Base-by-base conservation (phyloP, 2,888 invertebrate species). In the Caenorhabditis wallacei region DNA sequence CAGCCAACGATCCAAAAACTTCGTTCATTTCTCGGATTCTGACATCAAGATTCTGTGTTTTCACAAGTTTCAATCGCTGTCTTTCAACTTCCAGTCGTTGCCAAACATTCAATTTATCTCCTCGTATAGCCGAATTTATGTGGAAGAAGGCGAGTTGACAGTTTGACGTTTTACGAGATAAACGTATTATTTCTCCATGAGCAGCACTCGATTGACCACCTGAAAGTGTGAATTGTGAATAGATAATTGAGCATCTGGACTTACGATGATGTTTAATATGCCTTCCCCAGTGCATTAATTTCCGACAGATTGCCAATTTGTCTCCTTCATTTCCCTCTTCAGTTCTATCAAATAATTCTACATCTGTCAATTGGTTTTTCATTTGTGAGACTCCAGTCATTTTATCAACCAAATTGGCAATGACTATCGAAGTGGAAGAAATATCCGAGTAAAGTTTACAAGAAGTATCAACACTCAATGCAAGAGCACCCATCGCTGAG, bases 11-110 rank as follows among this genome's bases (percentile, higher is more conserved):
- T 18, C 59, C 72, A 43, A 82, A 78, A n/a, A 82, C 40, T 40
- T 46, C 68, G 40, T 72, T 82, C 78, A 82, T 78, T 20, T 82
- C 72, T 1, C 94, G 88, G 92, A 88, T 37, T 59, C 56, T 26
- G 70, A 87, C 85, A 26, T 68, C 59, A 1, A 80, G 22, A n/a
- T 57, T 18, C 22, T 80, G 71, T 5, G n/a, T 51, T 57, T 64
- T 53, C 4, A 61, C 71, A 18, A 83, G 68, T 46, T 83, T 83
- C 57, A 83, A 20, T 4, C 68, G 51, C 13, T 83, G 83, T 54
- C 79, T 46, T 24, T 64, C 79, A 13, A 79, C 43, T 59, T 83
- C 75, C 40, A 83, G 35, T 2, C 79, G 70, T 70, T 72, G 72
- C 83, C 74, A 80, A 2, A 64, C 74, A 18, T 30, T 53, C 46